Percentiles rank a stretch among this genome's conserved stretches.
Evolutionary conservation across 2,888 invertebrate species (phyloP).

Genomic region (Drosophila paracracens): DNA sequence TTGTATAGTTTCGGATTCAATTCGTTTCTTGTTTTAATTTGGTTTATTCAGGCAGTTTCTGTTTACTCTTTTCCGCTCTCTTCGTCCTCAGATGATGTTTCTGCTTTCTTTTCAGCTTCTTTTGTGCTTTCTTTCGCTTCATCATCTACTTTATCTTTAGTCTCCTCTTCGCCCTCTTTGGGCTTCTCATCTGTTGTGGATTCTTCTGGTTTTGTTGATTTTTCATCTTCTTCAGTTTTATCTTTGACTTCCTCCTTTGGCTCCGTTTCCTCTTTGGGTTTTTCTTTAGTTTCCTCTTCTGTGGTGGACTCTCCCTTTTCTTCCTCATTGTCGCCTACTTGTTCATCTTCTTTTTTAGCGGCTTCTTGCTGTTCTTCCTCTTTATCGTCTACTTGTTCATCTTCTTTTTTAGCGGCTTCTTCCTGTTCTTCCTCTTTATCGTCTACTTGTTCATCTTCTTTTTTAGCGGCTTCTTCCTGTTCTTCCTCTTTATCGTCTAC

Average conservation of each 20-base stretch:
- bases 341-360: not conserved
- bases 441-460: slow-evolving; percentile 7
- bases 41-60: slow-evolving; percentile 24
- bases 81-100: slow-evolving; percentile 34
- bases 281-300: not conserved
- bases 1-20: slow-evolving; percentile 9
- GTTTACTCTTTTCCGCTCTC: slow-evolving; percentile 47
- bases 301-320: not conserved
- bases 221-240: not conserved
- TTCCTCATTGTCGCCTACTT: not conserved
- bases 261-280: slow-evolving; percentile 1
- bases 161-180: slow-evolving; percentile 3
- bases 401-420: not conserved
- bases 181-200: slow-evolving; percentile 12
- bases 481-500: not conserved
- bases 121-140: slow-evolving; percentile 7
- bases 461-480: not conserved
- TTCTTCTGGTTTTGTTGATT: slow-evolving; percentile 4
- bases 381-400: not conserved
- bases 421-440: not conserved
- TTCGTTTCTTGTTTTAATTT: slow-evolving; percentile 18
- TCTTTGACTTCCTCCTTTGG: slow-evolving; percentile 26
- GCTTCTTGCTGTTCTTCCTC: not conserved
- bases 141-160: slow-evolving; percentile 1
- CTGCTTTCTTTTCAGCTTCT: slow-evolving; percentile 26